Conservation (phyloP, 2,888 invertebrate genomes). For the Spisula solida region DNA sequence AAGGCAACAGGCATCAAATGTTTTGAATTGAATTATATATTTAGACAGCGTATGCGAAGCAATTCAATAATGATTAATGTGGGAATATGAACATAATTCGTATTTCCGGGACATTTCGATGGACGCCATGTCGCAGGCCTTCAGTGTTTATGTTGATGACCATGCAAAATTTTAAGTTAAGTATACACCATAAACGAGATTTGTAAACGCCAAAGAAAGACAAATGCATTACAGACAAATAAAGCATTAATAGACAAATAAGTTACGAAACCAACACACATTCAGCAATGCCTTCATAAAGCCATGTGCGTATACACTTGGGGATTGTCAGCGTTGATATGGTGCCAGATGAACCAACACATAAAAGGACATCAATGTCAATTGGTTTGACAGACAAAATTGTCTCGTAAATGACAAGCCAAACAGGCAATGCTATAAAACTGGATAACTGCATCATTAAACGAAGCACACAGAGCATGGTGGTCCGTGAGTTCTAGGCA, state of each 20-base stretch:
- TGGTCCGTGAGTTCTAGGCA: too few species aligned
- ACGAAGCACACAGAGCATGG: background rate
- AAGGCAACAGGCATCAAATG: too few species aligned
- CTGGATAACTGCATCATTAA: background rate
- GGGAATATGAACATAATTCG: too few species aligned
- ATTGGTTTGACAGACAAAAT: background rate
- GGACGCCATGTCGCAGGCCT: too few species aligned
- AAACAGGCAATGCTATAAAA: background rate
- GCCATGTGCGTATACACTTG: background rate
- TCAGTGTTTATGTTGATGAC: too few species aligned
- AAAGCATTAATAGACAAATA: background rate
- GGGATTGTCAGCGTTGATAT: background rate
- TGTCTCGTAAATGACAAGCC: background rate
- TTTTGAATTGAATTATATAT: too few species aligned
- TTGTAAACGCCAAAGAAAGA: too few species aligned
- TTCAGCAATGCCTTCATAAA: background rate
- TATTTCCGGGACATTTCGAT: too few species aligned
- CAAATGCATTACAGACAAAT: background rate
- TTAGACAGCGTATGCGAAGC: too few species aligned
- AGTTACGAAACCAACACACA: background rate
- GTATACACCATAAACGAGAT: too few species aligned
- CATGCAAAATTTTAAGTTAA: too few species aligned
- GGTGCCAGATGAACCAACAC: constrained; percentile 4
- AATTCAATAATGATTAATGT: too few species aligned
- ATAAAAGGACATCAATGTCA: background rate